Evolutionary conservation across 2,797 vertebrate species (phyloP).

Genomic region (Ceyx erithaca): DNA sequence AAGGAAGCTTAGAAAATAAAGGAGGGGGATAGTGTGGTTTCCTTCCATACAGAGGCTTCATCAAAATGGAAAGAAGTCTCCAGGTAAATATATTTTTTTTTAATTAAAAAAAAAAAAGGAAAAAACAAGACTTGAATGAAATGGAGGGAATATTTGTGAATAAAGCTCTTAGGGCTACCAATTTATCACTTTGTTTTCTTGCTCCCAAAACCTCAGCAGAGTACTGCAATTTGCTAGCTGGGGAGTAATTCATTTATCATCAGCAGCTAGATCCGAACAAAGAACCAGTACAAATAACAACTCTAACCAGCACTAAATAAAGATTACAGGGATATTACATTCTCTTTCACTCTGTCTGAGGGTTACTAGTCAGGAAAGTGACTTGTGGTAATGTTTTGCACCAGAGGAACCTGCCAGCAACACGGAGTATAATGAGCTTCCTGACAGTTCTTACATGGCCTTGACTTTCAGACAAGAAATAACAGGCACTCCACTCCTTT

Average conservation of each 20-base stretch:
- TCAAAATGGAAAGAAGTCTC: slow-evolving; percentile 23
- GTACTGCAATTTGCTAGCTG: slow-evolving; percentile 37
- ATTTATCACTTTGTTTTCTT: slow-evolving; percentile 59
- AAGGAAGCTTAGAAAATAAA: neutral
- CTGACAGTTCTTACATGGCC: neutral
- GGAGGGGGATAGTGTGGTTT: neutral
- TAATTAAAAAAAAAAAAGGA: neutral
- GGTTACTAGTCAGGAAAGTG: slow-evolving; percentile 19
- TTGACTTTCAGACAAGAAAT: slow-evolving; percentile 23
- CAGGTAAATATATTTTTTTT: neutral
- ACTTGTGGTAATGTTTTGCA: slow-evolving; percentile 25
- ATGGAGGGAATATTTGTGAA: slow-evolving; percentile 56
- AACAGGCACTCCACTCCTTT: neutral
- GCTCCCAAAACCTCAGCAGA: slow-evolving; percentile 34
- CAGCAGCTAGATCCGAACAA: slow-evolving; percentile 41
- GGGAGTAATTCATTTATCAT: slow-evolving; percentile 57
- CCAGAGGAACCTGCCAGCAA: neutral
- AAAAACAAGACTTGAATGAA: neutral
- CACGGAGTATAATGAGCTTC: neutral
- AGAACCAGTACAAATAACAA: slow-evolving; percentile 40
- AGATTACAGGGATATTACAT: slow-evolving; percentile 20
- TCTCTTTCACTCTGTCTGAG: slow-evolving; percentile 10
- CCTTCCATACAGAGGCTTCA: slow-evolving; percentile 3
- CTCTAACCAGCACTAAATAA: slow-evolving; percentile 50
- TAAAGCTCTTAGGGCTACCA: slow-evolving; percentile 43